phyloP scores from a whole-genome alignment of 35 echinoderm and acorn worm species.

The Patiria miniata region DNA sequence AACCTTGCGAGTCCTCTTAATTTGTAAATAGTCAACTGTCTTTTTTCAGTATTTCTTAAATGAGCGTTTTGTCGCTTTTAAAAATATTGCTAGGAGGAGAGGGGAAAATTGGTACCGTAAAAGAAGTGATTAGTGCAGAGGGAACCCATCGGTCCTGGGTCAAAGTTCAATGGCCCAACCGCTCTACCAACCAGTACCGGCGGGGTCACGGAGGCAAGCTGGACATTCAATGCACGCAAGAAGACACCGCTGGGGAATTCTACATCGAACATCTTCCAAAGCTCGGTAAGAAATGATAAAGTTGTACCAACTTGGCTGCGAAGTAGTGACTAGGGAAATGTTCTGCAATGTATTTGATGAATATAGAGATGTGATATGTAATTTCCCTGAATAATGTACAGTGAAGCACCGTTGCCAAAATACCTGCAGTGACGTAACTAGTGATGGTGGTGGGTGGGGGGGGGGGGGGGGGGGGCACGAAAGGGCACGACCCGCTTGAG shows the following conservation, averaged over 20 bases:
- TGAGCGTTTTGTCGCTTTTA: too few relatives aligned
- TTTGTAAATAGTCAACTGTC: too few relatives aligned
- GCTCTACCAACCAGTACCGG: neutral
- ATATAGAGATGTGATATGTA: neutral
- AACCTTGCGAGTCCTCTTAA: too few relatives aligned
- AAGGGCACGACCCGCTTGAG: too few relatives aligned
- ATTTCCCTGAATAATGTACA: neutral
- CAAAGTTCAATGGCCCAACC: neutral
- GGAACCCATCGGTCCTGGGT: neutral
- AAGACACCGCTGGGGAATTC: neutral
- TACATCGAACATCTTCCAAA: slow-evolving; percentile 31
- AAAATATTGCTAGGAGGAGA: neutral
- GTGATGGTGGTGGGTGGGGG: too few relatives aligned
- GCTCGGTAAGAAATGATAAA: neutral
- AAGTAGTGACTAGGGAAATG: neutral
- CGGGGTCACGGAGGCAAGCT: neutral
- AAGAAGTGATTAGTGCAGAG: neutral
- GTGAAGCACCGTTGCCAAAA: too few relatives aligned
- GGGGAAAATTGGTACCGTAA: slow-evolving; percentile 19
- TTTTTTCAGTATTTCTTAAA: too few relatives aligned
- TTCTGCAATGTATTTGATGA: neutral
- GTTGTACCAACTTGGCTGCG: neutral
- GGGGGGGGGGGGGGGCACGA: too few relatives aligned
- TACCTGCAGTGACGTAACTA: too few relatives aligned
- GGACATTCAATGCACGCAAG: neutral